Conservation (phyloP, 2,797 vertebrate genomes). For the Melanogrammus aeglefinus region DNA sequence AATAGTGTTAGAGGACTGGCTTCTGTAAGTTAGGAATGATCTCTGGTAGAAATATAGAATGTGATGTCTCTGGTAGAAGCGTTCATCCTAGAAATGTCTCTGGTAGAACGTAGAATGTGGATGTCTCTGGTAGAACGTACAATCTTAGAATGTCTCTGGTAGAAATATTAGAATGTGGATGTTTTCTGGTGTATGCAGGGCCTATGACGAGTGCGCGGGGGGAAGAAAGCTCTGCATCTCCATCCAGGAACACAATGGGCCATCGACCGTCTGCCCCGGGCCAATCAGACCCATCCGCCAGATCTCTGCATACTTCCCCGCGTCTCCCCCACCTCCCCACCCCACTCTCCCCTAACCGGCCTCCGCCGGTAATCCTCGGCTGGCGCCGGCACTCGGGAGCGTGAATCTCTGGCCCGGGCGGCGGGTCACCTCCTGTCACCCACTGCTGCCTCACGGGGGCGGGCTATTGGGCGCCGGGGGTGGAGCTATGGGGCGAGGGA, state of each 20-base stretch:
- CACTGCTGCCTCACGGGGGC: conserved; percentile 47
- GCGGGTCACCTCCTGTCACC: conserved; percentile 52
- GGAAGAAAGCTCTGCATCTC: conserved; percentile 73
- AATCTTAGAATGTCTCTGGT: background rate
- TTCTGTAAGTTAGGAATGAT: no score
- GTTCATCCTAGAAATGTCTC: no score
- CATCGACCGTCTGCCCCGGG: conserved; percentile 78
- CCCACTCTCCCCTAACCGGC: conserved; percentile 42
- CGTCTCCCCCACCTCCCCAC: conserved; percentile 62
- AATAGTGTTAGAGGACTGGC: no score
- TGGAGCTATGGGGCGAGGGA: conserved; percentile 35
- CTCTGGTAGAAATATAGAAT: no score
- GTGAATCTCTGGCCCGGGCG: conserved; percentile 40
- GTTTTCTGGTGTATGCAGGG: conserved; percentile 38
- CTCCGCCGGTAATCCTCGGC: conserved; percentile 27
- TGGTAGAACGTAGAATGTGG: no score
- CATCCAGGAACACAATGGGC: conserved; percentile 84
- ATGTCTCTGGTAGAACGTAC: no score
- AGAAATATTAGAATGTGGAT: background rate
- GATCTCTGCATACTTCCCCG: conserved; percentile 80
- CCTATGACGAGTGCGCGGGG: conserved; percentile 61
- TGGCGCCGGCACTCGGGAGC: conserved; percentile 48
- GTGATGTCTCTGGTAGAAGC: no score
- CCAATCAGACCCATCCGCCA: conserved; percentile 77
- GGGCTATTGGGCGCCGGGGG: conserved; percentile 39